Evolutionary conservation across 2,888 invertebrate species (phyloP).

Genomic region (Laspeyria flexula): DNA sequence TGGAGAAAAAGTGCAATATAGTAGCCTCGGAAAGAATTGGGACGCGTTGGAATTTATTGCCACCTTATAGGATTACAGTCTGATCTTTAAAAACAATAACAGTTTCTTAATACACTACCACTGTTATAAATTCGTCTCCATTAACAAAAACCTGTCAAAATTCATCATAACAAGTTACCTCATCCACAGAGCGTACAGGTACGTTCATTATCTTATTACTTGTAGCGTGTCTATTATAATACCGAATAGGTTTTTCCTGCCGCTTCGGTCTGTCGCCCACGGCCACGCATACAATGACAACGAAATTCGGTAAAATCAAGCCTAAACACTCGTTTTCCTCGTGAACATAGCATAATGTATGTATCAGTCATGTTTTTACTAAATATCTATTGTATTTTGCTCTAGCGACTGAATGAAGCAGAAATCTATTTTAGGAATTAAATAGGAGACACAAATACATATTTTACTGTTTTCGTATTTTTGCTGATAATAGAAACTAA

Average conservation of each 20-base stretch:
- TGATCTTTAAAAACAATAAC: too few species aligned
- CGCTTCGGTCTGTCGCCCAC: constrained; percentile 66
- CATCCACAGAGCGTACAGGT: constrained; percentile 28
- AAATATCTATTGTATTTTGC: neutral
- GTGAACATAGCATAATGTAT: neutral
- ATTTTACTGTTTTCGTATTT: neutral
- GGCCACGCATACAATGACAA: constrained; percentile 66
- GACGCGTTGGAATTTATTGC: too few species aligned
- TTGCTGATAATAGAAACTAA: neutral
- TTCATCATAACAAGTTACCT: constrained; percentile 23
- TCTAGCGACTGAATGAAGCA: neutral
- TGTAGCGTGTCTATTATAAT: constrained; percentile 27
- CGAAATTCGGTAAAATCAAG: constrained; percentile 60
- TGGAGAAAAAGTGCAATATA: neutral
- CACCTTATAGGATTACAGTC: too few species aligned
- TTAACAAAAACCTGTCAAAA: constrained; percentile 7
- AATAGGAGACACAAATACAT: neutral
- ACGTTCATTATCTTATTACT: constrained; percentile 23
- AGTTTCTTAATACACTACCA: too few species aligned
- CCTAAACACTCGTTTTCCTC: constrained; percentile 10
- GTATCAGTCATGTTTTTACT: neutral
- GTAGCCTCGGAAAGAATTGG: neutral
- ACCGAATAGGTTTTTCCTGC: constrained; percentile 62
- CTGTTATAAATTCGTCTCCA: too few species aligned
- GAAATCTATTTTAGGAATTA: neutral